phyloP scores from a whole-genome alignment of 2,888 invertebrate genomes.

The Lacanobia wlatinum region DNA sequence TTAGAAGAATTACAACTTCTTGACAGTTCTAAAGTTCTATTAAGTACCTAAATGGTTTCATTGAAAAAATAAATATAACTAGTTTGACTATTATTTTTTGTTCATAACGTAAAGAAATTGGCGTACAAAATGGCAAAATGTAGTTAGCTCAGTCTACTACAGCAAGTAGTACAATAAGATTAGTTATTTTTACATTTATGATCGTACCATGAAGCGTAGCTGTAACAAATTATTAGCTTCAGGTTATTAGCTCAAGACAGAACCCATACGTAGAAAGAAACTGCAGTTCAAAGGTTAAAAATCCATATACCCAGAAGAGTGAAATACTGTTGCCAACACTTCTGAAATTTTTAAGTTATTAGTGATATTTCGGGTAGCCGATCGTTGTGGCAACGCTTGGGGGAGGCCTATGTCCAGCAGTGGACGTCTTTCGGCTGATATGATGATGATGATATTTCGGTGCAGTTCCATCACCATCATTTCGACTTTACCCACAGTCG shows the following conservation, averaged over 20 bases:
- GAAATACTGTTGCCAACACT: not conserved
- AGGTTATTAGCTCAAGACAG: not conserved
- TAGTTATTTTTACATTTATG: slow-evolving; percentile 20
- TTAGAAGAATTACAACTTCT: not conserved
- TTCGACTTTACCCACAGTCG: not conserved
- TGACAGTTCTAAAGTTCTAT: not conserved
- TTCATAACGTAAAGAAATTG: slow-evolving; percentile 10
- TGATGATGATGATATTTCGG: not conserved
- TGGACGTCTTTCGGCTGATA: too few relatives aligned
- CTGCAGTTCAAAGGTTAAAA: not conserved
- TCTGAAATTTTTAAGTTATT: not conserved
- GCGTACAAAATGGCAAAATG: slow-evolving; percentile 21
- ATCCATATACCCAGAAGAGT: not conserved
- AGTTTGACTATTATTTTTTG: not conserved
- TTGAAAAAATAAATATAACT: not conserved
- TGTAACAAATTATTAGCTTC: slow-evolving; percentile 1
- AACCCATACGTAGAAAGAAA: not conserved
- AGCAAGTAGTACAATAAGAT: slow-evolving; percentile 10
- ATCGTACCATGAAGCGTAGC: slow-evolving; percentile 20
- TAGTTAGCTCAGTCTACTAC: slow-evolving; percentile 6
- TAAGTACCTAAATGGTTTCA: not conserved
- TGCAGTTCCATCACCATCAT: not conserved
- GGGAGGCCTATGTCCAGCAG: too few relatives aligned
- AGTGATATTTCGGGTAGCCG: too few relatives aligned
- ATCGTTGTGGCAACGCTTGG: too few relatives aligned